Conservation (phyloP, 2,113 vertebrate species). For the Trematocara macrostoma region DNA sequence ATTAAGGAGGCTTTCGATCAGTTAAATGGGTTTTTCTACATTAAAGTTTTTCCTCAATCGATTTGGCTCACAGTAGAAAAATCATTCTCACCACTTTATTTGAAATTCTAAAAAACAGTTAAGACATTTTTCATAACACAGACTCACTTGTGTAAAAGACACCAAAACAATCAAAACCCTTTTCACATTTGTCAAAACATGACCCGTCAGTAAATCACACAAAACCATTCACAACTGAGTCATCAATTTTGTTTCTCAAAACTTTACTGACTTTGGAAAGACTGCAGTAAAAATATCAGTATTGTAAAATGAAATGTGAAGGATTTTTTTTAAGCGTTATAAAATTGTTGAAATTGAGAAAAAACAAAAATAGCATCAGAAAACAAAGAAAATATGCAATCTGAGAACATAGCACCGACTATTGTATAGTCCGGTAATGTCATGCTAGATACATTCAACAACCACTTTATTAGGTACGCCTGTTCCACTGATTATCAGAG, state of each 20-base stretch:
- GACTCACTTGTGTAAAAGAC: neutral
- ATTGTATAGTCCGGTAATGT: neutral
- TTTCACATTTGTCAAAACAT: neutral
- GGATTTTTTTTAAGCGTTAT: neutral
- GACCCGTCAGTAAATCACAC: accelerated
- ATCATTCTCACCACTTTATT: neutral
- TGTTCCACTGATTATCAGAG: neutral
- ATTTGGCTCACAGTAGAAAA: neutral
- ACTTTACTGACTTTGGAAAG: neutral
- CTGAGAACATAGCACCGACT: neutral
- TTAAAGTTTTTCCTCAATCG: neutral
- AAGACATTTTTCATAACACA: neutral
- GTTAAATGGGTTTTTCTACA: neutral
- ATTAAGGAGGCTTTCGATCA: neutral
- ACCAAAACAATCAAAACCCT: neutral
- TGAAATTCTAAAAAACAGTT: neutral
- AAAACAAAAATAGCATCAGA: neutral
- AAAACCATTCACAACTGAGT: accelerated
- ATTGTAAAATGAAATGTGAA: neutral
- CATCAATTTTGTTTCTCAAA: neutral
- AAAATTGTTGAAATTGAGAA: neutral
- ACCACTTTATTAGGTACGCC: neutral
- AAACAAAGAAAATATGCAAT: neutral
- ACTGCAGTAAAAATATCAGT: neutral
- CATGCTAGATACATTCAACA: neutral